A percentile compares a stretch with the other conserved stretches of the same genome.
These are phyloP conservation scores for Andrena chrysosceles DNA, from an alignment of 2,888 invertebrate genomes.

Conservation along the genomic window DNA sequence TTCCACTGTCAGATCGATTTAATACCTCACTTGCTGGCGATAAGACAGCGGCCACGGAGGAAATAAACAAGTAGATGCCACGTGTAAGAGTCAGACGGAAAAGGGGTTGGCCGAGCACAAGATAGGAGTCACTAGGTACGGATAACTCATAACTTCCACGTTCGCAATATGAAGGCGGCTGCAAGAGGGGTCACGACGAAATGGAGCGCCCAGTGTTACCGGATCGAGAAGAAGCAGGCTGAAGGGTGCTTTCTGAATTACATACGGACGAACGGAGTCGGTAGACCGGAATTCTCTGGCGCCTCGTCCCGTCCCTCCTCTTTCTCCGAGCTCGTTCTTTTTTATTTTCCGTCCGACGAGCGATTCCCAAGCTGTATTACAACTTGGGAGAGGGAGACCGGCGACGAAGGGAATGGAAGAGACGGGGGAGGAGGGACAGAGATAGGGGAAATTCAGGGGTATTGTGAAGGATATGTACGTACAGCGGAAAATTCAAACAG, in stretches of 20 bases:
- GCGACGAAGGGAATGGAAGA: neutral
- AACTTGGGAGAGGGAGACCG: neutral
- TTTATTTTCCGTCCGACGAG: slow-evolving; percentile 56
- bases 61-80: neutral
- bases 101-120: slow-evolving; percentile 7
- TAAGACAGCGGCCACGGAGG: neutral
- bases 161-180: slow-evolving; percentile 48
- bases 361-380: slow-evolving; percentile 47
- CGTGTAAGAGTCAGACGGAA: slow-evolving; percentile 16
- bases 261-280: slow-evolving; percentile 57
- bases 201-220: slow-evolving; percentile 22
- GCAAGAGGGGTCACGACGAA: slow-evolving; percentile 15
- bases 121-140: slow-evolving; percentile 45
- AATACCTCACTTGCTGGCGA: neutral
- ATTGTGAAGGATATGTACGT: neutral
- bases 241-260: slow-evolving; percentile 58
- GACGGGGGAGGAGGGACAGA: slow-evolving; percentile 12
- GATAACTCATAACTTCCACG: slow-evolving; percentile 47
- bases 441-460: slow-evolving; percentile 5
- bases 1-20: neutral
- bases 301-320: neutral
- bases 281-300: slow-evolving; percentile 19
- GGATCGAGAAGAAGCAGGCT: slow-evolving; percentile 39
- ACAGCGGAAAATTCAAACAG: slow-evolving; percentile 26
- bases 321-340: slow-evolving; percentile 23